Percentiles rank a stretch among this genome's conserved stretches.
Conservation (phyloP, 2,888 invertebrate genomes). For the Heteromurus nitidus region DNA sequence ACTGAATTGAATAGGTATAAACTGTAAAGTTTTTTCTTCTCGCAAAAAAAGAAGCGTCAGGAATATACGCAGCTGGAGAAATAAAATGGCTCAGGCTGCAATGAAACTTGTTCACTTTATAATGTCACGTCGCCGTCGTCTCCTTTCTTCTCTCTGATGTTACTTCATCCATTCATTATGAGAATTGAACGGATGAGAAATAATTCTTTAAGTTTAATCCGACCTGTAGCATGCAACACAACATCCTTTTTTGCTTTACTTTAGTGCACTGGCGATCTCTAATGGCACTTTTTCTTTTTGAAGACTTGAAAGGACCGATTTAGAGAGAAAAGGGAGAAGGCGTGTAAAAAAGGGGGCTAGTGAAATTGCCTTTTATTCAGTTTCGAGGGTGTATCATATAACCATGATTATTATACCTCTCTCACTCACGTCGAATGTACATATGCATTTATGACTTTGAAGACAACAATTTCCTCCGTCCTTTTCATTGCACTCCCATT, state of each 20-base stretch:
- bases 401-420: constrained; percentile 16
- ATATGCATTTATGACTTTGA: constrained; percentile 5
- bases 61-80: too few species aligned
- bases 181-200: constrained; percentile 27
- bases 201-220: constrained; percentile 41
- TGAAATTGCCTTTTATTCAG: constrained; percentile 42
- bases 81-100: too few species aligned
- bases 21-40: too few species aligned
- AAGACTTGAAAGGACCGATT: constrained; percentile 27
- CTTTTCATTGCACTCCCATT: constrained; percentile 44
- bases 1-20: too few species aligned
- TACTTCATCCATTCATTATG: constrained; percentile 33
- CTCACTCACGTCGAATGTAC: not conserved
- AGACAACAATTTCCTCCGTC: constrained; percentile 22
- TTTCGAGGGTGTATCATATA: constrained; percentile 45
- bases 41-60: too few species aligned
- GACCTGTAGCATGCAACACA: constrained; percentile 44
- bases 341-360: constrained; percentile 14
- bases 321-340: constrained; percentile 35
- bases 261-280: too few species aligned
- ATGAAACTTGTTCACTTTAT: constrained; percentile 8
- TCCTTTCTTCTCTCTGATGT: not conserved
- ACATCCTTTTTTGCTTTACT: constrained; percentile 11
- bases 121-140: not conserved
- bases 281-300: constrained; percentile 36